Evolutionary conservation across 2,113 vertebrate species (phyloP), one percentile per base, ranked within the genome.

Genomic region (Loxodonta africana): DNA sequence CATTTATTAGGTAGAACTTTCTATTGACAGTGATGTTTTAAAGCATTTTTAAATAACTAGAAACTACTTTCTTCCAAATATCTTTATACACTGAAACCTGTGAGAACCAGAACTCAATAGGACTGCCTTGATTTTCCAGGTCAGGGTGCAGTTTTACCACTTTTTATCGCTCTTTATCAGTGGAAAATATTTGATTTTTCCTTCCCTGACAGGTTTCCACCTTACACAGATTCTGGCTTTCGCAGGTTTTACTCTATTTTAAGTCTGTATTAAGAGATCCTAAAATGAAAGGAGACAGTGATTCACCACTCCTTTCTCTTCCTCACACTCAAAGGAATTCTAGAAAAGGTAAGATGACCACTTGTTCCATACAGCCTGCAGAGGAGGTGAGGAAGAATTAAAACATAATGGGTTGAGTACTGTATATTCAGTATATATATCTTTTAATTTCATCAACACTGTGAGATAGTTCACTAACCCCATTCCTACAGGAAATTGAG

Each of bases 1-100:
- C 80, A 46, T 83, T 81, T 62, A 67, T 53, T 90, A 48, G 1
- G 41, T 0, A 85, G 8, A 91, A 78, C 74, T 74, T 95, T 41
- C 21, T 20, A 65, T 69, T 80, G 37, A 83, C n/a, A 93, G 76
- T 20, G 9, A 76, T 28, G 8, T 57, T 71, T 41, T 83, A 82
- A 82, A 82, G 33, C 63, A 88, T 30, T 91, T 87, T 41, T 53
- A 95, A 95, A 46, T 62, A 20, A 82, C 26, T 37, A 93, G 15
- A 82, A 78, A 83, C 20, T 46, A 78, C 30, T 76, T 11, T 82
- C 82, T 53, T 30, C 71, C 30, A 81, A 23, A 44, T 17, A 74
- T 57, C 53, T 46, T 65, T 92, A 73, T n/a, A 71, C 23, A 65
- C 4, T 28, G 26, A 65, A 65, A 28, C 7, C 63, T 65, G 26